phyloP scores from a whole-genome alignment of 2,113 vertebrate species.

The Formicarius rufipectus region DNA sequence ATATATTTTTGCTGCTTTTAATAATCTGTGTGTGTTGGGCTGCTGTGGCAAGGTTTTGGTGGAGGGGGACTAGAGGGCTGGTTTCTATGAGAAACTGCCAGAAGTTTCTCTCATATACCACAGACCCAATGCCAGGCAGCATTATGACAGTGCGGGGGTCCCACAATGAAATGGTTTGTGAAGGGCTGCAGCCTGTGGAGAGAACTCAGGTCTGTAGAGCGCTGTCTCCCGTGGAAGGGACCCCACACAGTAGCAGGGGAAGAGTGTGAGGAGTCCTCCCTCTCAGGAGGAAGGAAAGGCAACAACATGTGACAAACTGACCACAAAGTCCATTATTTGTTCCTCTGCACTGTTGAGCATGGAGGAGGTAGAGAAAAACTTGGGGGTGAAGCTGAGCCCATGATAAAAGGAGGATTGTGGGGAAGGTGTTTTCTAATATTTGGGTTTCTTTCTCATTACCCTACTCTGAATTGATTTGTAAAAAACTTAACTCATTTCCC shows the following conservation, averaged over 20 bases:
- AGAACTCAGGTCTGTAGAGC: too few species aligned
- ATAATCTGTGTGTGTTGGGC: neutral
- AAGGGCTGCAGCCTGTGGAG: neutral
- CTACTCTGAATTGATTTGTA: neutral
- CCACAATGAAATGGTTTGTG: rapidly evolving
- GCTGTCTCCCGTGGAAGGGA: neutral
- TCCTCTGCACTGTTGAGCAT: neutral
- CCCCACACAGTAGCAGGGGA: rapidly evolving
- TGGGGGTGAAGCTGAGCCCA: rapidly evolving
- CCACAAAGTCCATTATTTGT: neutral
- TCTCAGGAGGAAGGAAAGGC: neutral
- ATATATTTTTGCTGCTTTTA: neutral
- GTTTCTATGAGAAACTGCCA: neutral
- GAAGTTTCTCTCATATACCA: neutral
- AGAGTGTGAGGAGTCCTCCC: neutral
- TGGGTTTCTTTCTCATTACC: neutral
- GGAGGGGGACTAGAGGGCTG: rapidly evolving
- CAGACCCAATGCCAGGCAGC: neutral
- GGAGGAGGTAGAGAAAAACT: neutral
- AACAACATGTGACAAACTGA: neutral
- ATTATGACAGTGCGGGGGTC: neutral
- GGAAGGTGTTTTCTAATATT: neutral
- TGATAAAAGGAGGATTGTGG: neutral
- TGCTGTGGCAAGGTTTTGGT: neutral
- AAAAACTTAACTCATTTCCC: neutral